Evolutionary conservation across 2,888 invertebrate species (phyloP), one percentile per base, ranked within the genome.

Genomic region (Coecobrya sp.): DNA sequence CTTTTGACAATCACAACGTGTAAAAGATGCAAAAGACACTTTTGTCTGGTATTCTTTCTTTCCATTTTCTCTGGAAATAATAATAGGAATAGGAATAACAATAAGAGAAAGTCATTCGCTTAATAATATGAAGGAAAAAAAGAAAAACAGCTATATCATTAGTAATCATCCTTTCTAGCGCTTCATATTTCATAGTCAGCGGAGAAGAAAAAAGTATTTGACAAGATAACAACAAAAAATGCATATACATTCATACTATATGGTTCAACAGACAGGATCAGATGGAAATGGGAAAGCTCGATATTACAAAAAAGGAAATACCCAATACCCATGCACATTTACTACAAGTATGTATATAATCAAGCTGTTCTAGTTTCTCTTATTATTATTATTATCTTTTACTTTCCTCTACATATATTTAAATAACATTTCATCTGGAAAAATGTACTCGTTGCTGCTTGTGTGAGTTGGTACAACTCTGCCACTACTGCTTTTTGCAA

Each of bases 121-220:
- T 88, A 88, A 88, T 88, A 88, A 88, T 88, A 88, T 45, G 65
- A 88, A 36, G 49, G n/a, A n/a, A 19, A 22, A 81, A 59, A 68
- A 65, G 45, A 88, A 81, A 70, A 81, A 81, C 59, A 81, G 68
- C 68, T 55, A 49, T 88, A 88, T 88, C 81, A 88, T 88, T 81
- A 88, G 79, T 81, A 79, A 55, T 52, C 49, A 55, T 76, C 76
- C 59, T 45, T 36, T 73, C 73, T 73, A 42, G 42, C 73, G 73
- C 73, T 73, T 73, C 73, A 73, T 73, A 73, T 73, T 73, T 73
- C 73, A 73, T 42, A 73, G 42, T 73, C 42, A 22, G 27, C 55
- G 42, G 1, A 55, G 36, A 13, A n/a, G 11, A 73, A 86, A 87
- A 76, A 81, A 81, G 45, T 45, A 49, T 65, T 81, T 89, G 89